phyloP scores from a whole-genome alignment of 2,113 vertebrate genomes.

The Scalopus aquaticus region DNA sequence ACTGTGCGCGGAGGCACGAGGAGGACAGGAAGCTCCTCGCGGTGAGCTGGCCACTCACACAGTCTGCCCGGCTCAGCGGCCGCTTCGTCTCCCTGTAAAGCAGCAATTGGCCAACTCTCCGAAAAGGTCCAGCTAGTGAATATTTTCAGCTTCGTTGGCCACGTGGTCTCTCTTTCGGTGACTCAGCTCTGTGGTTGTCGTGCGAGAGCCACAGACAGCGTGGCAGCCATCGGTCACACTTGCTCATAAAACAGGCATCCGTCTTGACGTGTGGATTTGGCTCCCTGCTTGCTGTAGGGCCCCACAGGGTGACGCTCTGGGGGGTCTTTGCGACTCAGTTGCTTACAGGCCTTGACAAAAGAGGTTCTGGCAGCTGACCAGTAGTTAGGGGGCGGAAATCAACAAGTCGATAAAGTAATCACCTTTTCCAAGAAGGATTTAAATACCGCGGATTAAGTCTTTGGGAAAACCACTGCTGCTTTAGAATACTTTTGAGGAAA shows the following conservation, averaged over 20 bases:
- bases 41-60: neutral
- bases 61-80: neutral
- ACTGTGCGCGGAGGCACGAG: too few relatives aligned
- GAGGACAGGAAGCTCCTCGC: neutral
- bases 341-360: neutral
- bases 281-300: neutral
- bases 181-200: neutral
- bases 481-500: neutral
- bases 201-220: neutral
- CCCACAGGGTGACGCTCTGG: too few relatives aligned
- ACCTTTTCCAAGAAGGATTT: neutral
- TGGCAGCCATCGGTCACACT: neutral
- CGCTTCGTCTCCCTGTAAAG: neutral
- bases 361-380: neutral
- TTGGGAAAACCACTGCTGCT: neutral
- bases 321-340: neutral
- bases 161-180: neutral
- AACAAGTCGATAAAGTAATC: neutral
- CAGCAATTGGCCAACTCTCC: neutral
- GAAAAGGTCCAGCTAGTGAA: neutral
- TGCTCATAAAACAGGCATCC: neutral
- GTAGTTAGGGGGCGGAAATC: neutral
- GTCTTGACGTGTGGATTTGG: neutral
- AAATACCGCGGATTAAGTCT: neutral
- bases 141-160: neutral